These are phyloP conservation scores for Perca schrenkii DNA, from an alignment of 2,113 vertebrate genomes.

Conservation along the genomic window DNA sequence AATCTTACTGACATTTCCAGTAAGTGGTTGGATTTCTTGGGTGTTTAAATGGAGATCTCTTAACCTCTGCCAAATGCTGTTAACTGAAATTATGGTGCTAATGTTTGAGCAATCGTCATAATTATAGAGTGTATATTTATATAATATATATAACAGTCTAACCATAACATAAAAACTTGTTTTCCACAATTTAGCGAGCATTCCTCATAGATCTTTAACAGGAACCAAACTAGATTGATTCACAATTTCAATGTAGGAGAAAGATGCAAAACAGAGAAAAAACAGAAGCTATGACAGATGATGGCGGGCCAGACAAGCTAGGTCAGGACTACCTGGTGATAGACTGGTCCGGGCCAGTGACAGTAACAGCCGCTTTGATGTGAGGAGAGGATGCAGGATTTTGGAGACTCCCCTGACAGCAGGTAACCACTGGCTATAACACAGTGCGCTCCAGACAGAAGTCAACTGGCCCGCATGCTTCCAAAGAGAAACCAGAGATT, in stretches of 20 bases:
- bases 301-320: neutral
- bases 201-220: neutral
- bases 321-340: slow-evolving; percentile 27
- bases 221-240: neutral
- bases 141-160: neutral
- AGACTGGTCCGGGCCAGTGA: slow-evolving; percentile 32
- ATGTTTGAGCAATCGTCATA: slow-evolving; percentile 50
- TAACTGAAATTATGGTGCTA: slow-evolving; percentile 56
- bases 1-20: slow-evolving; percentile 51
- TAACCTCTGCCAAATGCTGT: slow-evolving; percentile 63
- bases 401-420: slow-evolving; percentile 64
- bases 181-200: neutral
- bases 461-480: slow-evolving; percentile 36
- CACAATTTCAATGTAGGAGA: neutral
- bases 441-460: slow-evolving; percentile 39
- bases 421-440: slow-evolving; percentile 55
- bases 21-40: slow-evolving; percentile 53
- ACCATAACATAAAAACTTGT: slow-evolving; percentile 7
- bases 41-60: slow-evolving; percentile 57
- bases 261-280: slow-evolving; percentile 5
- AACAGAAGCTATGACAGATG: slow-evolving; percentile 8
- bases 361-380: slow-evolving; percentile 67
- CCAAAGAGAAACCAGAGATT: slow-evolving; percentile 64
- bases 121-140: slow-evolving; percentile 21
- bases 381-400: slow-evolving; percentile 66